Percentiles rank a stretch among this genome's conserved stretches.
phyloP scores from a whole-genome alignment of 1,140 invertebrate species.

The Sarcophaga peregrina region DNA sequence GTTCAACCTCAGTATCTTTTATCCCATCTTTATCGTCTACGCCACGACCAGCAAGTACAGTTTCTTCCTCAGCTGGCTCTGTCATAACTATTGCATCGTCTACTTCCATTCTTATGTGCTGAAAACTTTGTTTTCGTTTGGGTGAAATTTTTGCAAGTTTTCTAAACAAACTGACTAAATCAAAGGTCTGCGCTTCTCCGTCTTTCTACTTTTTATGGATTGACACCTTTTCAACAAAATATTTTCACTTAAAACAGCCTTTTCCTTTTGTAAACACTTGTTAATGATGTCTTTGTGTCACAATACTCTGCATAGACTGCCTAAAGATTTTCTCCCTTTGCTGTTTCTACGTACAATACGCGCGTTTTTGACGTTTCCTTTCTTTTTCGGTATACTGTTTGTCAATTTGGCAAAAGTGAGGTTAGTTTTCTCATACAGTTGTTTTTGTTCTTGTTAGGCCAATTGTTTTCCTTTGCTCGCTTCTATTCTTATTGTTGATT shows the following conservation, averaged over 20 bases:
- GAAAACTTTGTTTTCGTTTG: constrained; percentile 48
- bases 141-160: constrained; percentile 47
- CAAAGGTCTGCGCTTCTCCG: neutral
- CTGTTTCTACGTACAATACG: neutral
- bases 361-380: constrained; percentile 36
- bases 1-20: neutral
- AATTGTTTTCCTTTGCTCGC: neutral
- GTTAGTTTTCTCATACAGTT: constrained; percentile 28
- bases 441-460: neutral
- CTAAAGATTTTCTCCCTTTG: constrained; percentile 25
- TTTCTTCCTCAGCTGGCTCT: constrained; percentile 31
- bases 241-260: neutral
- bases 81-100: constrained; percentile 37
- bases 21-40: neutral
- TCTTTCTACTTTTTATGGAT: neutral
- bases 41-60: constrained; percentile 14
- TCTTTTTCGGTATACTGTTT: constrained; percentile 32
- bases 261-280: neutral
- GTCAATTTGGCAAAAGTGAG: neutral
- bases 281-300: neutral
- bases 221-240: neutral
- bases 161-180: neutral
- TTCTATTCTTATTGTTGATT: constrained; percentile 7
- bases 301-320: neutral
- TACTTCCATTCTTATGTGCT: constrained; percentile 47